Conservation (phyloP, 2,888 invertebrate genomes). For the Rhagium mordax region DNA sequence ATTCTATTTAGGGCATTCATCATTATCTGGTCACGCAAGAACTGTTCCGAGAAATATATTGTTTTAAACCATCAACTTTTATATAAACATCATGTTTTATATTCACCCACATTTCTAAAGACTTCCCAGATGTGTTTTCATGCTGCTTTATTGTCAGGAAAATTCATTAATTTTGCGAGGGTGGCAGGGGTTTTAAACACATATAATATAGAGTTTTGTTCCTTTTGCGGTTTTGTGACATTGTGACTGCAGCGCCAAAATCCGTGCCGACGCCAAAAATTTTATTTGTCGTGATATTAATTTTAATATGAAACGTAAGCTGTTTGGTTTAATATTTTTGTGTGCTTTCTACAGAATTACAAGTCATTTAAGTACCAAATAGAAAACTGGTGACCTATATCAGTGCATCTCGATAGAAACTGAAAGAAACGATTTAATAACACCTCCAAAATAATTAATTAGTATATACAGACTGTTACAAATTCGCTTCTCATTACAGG, state of each 20-base stretch:
- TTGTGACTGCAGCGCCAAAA: conserved; percentile 14
- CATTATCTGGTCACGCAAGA: conserved; percentile 31
- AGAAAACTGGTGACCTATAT: no score
- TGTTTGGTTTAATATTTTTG: not conserved
- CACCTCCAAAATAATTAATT: no score
- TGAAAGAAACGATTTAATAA: no score
- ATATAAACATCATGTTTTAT: conserved; percentile 30
- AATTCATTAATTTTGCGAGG: conserved; percentile 33
- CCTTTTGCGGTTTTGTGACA: conserved; percentile 12
- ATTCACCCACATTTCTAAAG: conserved; percentile 20
- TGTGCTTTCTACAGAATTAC: not conserved
- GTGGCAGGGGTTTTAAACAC: conserved; percentile 15
- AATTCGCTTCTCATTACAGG: no score
- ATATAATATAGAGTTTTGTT: conserved; percentile 15
- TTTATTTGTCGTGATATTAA: conserved; percentile 15
- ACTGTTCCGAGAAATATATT: conserved; percentile 21
- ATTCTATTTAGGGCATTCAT: conserved; percentile 19
- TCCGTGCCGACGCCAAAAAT: conserved; percentile 23
- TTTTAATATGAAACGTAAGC: conserved; percentile 8
- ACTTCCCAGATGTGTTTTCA: conserved; percentile 32
- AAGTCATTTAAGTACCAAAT: no score
- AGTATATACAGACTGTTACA: no score
- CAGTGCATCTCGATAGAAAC: no score
- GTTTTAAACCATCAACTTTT: conserved; percentile 32
- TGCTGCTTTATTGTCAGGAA: conserved; percentile 31